Evolutionary conservation across 2,113 vertebrate species (phyloP), one percentile per base, ranked within the genome.

Genomic region (Columba janthina): DNA sequence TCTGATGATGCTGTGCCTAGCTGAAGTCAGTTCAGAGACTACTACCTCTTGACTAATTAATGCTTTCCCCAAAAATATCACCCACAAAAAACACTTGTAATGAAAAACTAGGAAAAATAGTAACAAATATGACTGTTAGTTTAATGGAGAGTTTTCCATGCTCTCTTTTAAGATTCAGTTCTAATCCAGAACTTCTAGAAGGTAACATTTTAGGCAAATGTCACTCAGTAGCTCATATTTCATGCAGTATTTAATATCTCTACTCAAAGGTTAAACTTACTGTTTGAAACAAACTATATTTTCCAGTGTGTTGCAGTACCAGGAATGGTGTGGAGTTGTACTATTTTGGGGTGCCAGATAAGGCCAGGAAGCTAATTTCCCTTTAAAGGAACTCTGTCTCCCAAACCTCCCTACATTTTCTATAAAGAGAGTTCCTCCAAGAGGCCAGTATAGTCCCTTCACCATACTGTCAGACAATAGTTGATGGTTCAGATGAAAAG

Each of bases 151-250:
- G 3, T 54, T 90, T 90, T 53, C n/a, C 21, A 6, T 26, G 11
- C 26, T 87, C 28, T 83, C 8, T 86, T 72, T 72, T 72, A 74
- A 10, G 44, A 84, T 71, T 74, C 34, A 7, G 2, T 58, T 73
- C 40, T 86, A 86, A 74, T 75, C 51, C 57, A 78, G 44, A 66
- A 92, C 44, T 71, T 82, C 76, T 69, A 87, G 29, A 74, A 60
- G 32, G 29, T 90, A 80, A 57, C 14, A 89, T 94, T 95, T 92
- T 81, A 78, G 57, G 69, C 51, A 93, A 92, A 92, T 87, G 70
- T 62, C 70, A 85, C 36, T 89, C 73, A 75, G 73, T 19, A 84
- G 40, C 18, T 85, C 9, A 1, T 94, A 78, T 73, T 92, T 88
- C 5, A 20, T 65, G 28, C 50, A 46, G 24, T 53, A 61, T 87